A percentile compares a stretch with the other conserved stretches of the same genome.
phyloP scores from a whole-genome alignment of 2,888 invertebrate genomes.

The Subacronicta megacephala region DNA sequence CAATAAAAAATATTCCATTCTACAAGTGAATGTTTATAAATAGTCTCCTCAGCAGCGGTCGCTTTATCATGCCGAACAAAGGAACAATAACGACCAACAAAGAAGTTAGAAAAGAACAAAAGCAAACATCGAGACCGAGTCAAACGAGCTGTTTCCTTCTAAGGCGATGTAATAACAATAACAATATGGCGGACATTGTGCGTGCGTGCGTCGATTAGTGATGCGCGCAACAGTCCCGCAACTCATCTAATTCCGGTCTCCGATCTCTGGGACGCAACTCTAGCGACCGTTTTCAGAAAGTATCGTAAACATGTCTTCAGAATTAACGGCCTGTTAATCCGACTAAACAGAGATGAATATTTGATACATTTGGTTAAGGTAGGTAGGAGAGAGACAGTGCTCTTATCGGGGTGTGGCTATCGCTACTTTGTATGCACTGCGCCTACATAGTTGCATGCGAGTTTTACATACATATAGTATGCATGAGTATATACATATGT shows the following conservation, averaged over 20 bases:
- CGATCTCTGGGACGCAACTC: constrained; percentile 48
- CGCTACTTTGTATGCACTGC: constrained; percentile 81
- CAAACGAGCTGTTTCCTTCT: constrained; percentile 79
- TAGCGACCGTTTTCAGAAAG: constrained; percentile 61
- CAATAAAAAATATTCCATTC: constrained; percentile 71
- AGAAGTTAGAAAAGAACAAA: constrained; percentile 85
- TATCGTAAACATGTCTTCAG: constrained; percentile 64
- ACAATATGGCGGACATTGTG: constrained; percentile 76
- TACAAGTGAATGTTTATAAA: constrained; percentile 81
- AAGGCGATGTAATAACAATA: constrained; percentile 79
- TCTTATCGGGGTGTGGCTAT: constrained; percentile 84
- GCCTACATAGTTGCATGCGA: constrained; percentile 77
- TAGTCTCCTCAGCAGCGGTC: constrained; percentile 68
- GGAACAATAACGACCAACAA: constrained; percentile 82
- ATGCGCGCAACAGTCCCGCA: constrained; percentile 62
- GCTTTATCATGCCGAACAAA: constrained; percentile 80
- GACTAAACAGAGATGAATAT: constrained; percentile 50
- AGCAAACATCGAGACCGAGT: constrained; percentile 77
- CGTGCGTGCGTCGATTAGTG: constrained; percentile 71
- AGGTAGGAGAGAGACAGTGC: constrained; percentile 73
- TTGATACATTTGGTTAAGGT: constrained; percentile 58
- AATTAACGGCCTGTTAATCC: constrained; percentile 66
- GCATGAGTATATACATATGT: constrained; percentile 44
- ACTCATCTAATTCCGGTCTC: constrained; percentile 70
- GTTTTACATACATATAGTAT: constrained; percentile 54